Evolutionary conservation across 2,797 vertebrate genomes (phyloP).

Genomic region (Gallinago stenura): DNA sequence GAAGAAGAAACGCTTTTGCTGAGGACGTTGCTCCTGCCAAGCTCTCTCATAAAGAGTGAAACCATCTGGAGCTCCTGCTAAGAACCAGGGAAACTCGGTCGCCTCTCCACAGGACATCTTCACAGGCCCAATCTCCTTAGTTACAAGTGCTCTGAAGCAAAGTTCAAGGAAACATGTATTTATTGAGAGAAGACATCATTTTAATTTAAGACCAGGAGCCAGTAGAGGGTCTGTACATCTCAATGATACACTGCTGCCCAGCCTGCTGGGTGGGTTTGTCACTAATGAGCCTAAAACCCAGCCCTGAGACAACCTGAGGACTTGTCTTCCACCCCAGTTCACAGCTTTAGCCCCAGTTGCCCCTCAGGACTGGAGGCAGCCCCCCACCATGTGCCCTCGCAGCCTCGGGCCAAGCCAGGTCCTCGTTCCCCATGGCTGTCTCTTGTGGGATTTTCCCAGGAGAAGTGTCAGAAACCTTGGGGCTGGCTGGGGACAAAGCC

Average conservation of each 20-base stretch:
- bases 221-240: neutral
- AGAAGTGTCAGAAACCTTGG: neutral
- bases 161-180: neutral
- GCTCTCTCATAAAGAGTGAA: neutral
- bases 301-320: fast-evolving
- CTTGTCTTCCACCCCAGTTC: neutral
- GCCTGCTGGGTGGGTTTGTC: neutral
- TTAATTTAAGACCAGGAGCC: neutral
- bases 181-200: neutral
- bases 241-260: neutral
- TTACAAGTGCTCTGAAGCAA: neutral
- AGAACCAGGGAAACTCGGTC: neutral
- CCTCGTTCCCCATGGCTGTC: fast-evolving
- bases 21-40: neutral
- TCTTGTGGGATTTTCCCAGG: neutral
- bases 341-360: neutral
- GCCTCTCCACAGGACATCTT: neutral
- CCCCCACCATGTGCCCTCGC: neutral
- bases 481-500: neutral
- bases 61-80: neutral
- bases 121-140: neutral
- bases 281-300: neutral
- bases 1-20: neutral
- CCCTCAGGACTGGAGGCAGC: neutral
- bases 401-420: no score